Percentiles rank a stretch among this genome's conserved stretches.
Evolutionary conservation across 2,888 invertebrate genomes (phyloP).

Genomic region (Perithous albicinctus): DNA sequence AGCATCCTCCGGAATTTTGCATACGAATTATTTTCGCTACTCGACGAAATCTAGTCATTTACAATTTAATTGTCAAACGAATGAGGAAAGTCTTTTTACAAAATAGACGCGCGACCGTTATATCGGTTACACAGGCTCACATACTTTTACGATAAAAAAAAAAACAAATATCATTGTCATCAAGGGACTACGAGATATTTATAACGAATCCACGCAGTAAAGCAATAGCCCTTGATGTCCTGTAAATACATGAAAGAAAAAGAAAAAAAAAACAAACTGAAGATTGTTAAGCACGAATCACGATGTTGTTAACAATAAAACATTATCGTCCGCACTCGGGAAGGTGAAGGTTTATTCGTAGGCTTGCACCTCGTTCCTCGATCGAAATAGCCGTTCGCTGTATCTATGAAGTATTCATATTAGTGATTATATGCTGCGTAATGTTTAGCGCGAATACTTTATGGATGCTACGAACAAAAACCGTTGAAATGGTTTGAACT

Average conservation of each 20-base stretch:
- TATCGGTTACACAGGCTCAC: slow-evolving; percentile 54
- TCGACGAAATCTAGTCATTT: not conserved
- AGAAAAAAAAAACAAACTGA: slow-evolving; percentile 63
- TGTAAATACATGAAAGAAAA: slow-evolving; percentile 58
- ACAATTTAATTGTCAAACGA: slow-evolving; percentile 7
- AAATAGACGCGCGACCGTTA: slow-evolving; percentile 44
- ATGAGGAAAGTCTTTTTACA: slow-evolving; percentile 44
- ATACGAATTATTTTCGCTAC: slow-evolving; percentile 21
- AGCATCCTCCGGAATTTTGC: slow-evolving; percentile 54
- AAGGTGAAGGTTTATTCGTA: slow-evolving; percentile 82
- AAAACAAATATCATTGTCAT: slow-evolving; percentile 52
- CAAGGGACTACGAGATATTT: slow-evolving; percentile 42
- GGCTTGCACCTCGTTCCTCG: slow-evolving; percentile 79
- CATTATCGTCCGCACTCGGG: slow-evolving; percentile 78
- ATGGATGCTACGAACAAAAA: slow-evolving; percentile 13
- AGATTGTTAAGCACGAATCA: slow-evolving; percentile 81
- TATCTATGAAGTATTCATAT: slow-evolving; percentile 62
- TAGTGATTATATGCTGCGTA: slow-evolving; percentile 2
- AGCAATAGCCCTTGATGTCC: slow-evolving; percentile 49
- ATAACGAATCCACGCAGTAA: slow-evolving; percentile 26
- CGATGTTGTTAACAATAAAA: slow-evolving; percentile 81
- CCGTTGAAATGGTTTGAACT: slow-evolving; percentile 6
- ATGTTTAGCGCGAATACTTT: slow-evolving; percentile 17
- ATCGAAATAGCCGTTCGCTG: slow-evolving; percentile 44
- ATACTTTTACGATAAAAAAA: slow-evolving; percentile 50